Evolutionary conservation across 2,888 invertebrate genomes (phyloP), one percentile per base, ranked within the genome.

Genomic region (Melanostoma scalare): DNA sequence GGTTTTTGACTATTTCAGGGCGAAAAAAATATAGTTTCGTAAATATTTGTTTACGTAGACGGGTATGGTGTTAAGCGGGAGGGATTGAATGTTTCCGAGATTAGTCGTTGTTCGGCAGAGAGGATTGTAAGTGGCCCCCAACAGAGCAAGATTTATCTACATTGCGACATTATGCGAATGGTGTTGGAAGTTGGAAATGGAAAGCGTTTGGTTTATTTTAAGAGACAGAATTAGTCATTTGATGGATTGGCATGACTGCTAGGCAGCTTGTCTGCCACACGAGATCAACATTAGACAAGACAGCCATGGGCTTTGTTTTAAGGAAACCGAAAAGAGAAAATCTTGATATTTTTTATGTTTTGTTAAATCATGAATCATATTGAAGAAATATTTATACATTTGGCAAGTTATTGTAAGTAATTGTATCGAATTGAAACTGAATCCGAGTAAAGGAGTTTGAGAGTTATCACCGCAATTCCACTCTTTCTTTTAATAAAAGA

Each of bases 121-220:
- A 63, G 63, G 63, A 63, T 50, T 40, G 42, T 40, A 9, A 52
- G 35, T 53, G 35, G 50, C 77, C 77, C 77, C 81, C 81, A 50
- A 46, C 77, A 30, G 81, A 81, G 77, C 33, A 4, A 73, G 72
- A 82, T 82, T 82, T 77, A 77, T 82, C 72, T 77, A 63, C 50
- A 38, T 56, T 73, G 77, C 33, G 72, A 77, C 72, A 61, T 48
- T 50, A 42, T 71, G 60, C 65, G 61, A 76, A 76, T 71, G 67
- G 55, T 71, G 71, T 40, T 67, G 67, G 67, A 42, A 53, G 50
- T 50, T 48, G 20, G 10, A 35, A 61, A 20, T 35, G 60, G 61
- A 40, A 56, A 56, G 30, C 38, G 44, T 46, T 46, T 31, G 2
- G 36, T 73, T 38, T 65, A 40, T 52, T 46, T 76, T 48, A n/a